These are phyloP conservation scores for Chymomyza caudatula DNA, from an alignment of 2,888 invertebrate species.

Conservation along the genomic window DNA sequence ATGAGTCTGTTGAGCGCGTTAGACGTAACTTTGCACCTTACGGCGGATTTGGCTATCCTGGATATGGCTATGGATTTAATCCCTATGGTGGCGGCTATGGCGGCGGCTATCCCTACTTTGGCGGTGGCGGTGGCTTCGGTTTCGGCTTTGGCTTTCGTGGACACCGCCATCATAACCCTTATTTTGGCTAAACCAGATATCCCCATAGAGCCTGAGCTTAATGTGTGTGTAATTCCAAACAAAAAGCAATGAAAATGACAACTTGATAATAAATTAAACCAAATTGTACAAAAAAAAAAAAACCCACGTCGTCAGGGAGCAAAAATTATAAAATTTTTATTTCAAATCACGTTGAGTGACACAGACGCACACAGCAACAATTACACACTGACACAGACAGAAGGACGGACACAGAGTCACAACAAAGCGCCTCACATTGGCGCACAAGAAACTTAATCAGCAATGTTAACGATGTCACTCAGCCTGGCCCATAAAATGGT, in stretches of 20 bases:
- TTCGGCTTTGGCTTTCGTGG: not conserved
- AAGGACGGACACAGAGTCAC: not conserved
- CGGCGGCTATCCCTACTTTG: not conserved
- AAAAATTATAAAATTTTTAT: conserved; percentile 47
- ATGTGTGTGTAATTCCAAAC: not conserved
- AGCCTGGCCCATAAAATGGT: conserved; percentile 49
- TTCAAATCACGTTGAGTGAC: conserved; percentile 74
- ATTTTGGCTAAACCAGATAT: not conserved
- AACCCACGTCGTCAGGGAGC: conserved; percentile 4
- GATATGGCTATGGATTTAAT: not conserved
- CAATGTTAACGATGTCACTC: conserved; percentile 73
- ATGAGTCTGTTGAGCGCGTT: conserved; percentile 17
- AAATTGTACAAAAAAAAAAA: conserved; percentile 23
- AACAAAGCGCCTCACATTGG: conserved; percentile 24
- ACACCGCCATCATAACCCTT: not conserved
- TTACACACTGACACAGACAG: not conserved
- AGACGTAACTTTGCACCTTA: conserved; percentile 23
- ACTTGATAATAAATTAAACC: conserved; percentile 29
- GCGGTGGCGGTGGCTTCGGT: not conserved
- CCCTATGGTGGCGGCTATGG: not conserved
- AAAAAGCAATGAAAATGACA: conserved; percentile 7
- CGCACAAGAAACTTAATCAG: conserved; percentile 75
- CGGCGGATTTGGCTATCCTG: conserved; percentile 6
- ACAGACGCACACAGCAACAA: conserved; percentile 18
- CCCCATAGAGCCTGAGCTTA: not conserved